phyloP scores from a whole-genome alignment of 2,113 vertebrate genomes.

The Mola mola region DNA sequence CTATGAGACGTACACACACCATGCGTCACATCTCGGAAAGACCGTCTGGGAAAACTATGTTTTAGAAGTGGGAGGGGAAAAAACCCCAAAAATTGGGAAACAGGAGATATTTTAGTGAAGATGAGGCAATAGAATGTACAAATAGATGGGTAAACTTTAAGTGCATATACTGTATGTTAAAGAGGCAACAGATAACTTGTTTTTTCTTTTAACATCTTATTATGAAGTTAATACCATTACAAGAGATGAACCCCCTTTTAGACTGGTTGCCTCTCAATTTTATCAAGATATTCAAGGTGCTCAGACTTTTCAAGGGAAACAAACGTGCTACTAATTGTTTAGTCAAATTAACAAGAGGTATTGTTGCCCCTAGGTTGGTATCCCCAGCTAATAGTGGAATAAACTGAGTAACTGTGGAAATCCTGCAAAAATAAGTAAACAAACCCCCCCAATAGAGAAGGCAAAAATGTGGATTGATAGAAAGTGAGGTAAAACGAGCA shows the following conservation, averaged over 20 bases:
- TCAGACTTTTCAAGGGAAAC: too few relatives aligned
- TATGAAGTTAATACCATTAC: not conserved
- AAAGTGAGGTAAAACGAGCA: too few relatives aligned
- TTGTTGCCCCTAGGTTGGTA: not conserved
- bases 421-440: too few relatives aligned
- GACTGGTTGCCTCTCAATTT: not conserved
- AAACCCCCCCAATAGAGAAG: too few relatives aligned
- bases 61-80: constrained; percentile 32
- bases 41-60: constrained; percentile 78
- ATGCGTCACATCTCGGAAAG: constrained; percentile 76
- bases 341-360: too few relatives aligned
- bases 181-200: too few relatives aligned
- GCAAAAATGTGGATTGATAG: too few relatives aligned
- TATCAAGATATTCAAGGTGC: not conserved
- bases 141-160: constrained; percentile 5
- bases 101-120: constrained; percentile 49
- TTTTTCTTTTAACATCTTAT: not conserved
- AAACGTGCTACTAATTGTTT: too few relatives aligned
- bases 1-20: constrained; percentile 42
- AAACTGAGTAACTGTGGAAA: not conserved
- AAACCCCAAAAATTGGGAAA: constrained; percentile 20
- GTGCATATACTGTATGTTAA: too few relatives aligned
- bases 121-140: constrained; percentile 34
- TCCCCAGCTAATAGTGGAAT: not conserved
- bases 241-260: not conserved